phyloP scores from a whole-genome alignment of 2,113 vertebrate genomes.

The Turdus rufiventris region DNA sequence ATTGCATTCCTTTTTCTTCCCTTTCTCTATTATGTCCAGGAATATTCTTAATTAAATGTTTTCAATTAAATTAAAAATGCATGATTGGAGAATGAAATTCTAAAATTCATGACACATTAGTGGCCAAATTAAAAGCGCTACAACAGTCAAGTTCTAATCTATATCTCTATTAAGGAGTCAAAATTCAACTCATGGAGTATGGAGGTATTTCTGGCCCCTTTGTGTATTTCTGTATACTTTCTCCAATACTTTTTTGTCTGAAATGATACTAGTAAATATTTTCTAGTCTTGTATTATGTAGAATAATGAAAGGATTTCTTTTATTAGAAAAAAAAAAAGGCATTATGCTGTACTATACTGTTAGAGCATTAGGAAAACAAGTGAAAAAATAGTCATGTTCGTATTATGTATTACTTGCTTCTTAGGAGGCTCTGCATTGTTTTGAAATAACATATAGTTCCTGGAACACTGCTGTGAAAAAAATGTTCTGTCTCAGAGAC shows the following conservation, averaged over 20 bases:
- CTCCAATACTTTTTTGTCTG: neutral
- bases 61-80: neutral
- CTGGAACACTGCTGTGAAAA: neutral
- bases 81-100: neutral
- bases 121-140: neutral
- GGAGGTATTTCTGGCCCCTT: neutral
- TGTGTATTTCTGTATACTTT: neutral
- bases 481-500: neutral
- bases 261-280: neutral
- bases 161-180: neutral
- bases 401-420: neutral
- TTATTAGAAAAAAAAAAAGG: neutral
- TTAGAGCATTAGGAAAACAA: neutral
- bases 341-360: neutral
- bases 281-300: neutral
- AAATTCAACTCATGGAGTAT: neutral
- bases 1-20: accelerated
- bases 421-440: neutral
- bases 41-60: neutral
- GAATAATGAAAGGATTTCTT: neutral
- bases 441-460: neutral
- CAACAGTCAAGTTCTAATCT: neutral
- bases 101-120: neutral
- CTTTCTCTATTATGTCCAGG: neutral
- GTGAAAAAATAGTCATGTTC: neutral